Evolutionary conservation across 2,113 vertebrate species (phyloP).

Genomic region (Cryptoleucopteryx plumbea): DNA sequence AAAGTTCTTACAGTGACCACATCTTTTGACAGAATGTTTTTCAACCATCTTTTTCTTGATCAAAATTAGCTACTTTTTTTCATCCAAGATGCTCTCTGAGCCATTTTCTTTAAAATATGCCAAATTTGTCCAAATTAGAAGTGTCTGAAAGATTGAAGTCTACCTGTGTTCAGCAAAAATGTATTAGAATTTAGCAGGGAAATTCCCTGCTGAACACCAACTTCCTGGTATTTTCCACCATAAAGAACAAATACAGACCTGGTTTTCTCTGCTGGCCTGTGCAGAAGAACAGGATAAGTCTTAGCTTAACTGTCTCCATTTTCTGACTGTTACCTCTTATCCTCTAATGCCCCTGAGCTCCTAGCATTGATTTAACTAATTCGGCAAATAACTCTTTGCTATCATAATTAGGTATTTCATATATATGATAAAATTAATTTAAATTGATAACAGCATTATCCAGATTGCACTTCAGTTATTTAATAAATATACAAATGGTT

Average conservation of each 20-base stretch:
- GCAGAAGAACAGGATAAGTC: background rate
- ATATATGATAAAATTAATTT: background rate
- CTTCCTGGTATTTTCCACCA: background rate
- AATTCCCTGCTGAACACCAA: background rate
- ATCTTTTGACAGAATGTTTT: background rate
- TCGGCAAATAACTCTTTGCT: background rate
- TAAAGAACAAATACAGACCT: background rate
- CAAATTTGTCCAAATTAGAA: background rate
- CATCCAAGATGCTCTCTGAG: rapidly evolving
- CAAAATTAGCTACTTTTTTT: background rate
- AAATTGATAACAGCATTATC: background rate
- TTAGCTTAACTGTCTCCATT: background rate
- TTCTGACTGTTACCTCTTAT: background rate
- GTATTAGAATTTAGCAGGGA: background rate
- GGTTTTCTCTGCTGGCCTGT: background rate
- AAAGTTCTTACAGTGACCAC: rapidly evolving
- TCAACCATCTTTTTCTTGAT: background rate
- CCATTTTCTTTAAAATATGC: background rate
- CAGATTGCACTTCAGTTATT: background rate
- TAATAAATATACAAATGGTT: background rate
- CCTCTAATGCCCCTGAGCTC: background rate
- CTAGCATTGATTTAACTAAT: background rate
- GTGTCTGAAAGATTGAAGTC: background rate
- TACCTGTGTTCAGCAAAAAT: background rate
- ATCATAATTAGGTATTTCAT: background rate